A percentile compares a stretch with the other conserved stretches of the same genome.
These are phyloP conservation scores for Pedetes capensis DNA, from an alignment of 2,113 vertebrate species.

Conservation along the genomic window DNA sequence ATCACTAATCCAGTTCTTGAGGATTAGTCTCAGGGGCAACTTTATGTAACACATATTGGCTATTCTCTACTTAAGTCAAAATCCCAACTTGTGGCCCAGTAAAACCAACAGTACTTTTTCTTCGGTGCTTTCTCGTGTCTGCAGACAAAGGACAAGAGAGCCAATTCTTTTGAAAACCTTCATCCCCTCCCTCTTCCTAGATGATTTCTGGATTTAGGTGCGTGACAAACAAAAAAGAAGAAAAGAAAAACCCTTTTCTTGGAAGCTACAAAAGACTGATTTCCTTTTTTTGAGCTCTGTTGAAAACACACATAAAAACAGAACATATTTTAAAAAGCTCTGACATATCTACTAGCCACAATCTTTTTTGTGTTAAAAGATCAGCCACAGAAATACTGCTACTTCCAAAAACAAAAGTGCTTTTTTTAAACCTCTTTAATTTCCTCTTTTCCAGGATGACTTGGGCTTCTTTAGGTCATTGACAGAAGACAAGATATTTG, in stretches of 20 bases:
- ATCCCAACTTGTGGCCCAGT: not conserved
- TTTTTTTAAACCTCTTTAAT: not conserved
- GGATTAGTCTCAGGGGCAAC: not conserved
- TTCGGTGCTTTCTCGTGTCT: not conserved
- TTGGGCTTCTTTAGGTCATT: not conserved
- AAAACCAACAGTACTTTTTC: not conserved
- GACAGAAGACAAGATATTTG: constrained; percentile 40
- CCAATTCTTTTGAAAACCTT: constrained; percentile 36
- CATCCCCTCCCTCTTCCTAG: not conserved
- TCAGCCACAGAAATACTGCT: not conserved
- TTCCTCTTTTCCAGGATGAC: constrained; percentile 35
- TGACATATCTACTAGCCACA: constrained; percentile 6
- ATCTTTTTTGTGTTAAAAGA: constrained; percentile 21
- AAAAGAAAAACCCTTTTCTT: constrained; percentile 24
- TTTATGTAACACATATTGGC: not conserved
- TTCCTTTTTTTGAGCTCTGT: not conserved
- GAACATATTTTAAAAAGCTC: constrained; percentile 11
- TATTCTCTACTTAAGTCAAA: not conserved
- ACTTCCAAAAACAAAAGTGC: constrained; percentile 10
- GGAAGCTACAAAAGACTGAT: constrained; percentile 16
- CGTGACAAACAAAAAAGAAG: constrained; percentile 30
- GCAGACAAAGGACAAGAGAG: not conserved
- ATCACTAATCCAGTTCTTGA: constrained; percentile 19
- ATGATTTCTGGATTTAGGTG: constrained; percentile 32
- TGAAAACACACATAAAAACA: not conserved